Percentiles rank a stretch among this genome's conserved stretches.
Evolutionary conservation across 2,797 vertebrate genomes (phyloP).

Genomic region (Ambastaia sidthimunki): DNA sequence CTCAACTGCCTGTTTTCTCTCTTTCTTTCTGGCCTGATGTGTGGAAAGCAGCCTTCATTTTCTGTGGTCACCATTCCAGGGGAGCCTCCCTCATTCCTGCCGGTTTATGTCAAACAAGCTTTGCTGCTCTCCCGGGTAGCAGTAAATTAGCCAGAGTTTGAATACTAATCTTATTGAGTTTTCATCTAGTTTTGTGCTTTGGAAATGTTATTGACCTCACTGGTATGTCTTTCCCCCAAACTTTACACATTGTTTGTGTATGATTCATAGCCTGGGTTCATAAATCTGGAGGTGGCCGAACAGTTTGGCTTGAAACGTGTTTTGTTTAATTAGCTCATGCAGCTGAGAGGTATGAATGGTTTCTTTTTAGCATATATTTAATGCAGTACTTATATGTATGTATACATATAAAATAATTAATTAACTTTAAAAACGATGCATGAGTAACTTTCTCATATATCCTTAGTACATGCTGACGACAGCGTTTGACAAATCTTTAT

Average conservation of each 20-base stretch:
- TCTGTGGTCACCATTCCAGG: conserved; percentile 51
- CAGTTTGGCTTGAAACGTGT: neutral
- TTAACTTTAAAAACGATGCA: too few species aligned
- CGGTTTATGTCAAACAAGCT: conserved; percentile 45
- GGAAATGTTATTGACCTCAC: conserved; percentile 20
- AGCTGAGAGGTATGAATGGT: neutral
- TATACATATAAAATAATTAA: too few species aligned
- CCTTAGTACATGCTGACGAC: neutral
- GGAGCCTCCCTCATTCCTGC: conserved; percentile 57
- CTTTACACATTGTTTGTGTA: neutral
- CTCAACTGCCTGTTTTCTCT: conserved; percentile 31
- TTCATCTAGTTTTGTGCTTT: conserved; percentile 21
- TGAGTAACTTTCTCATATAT: neutral
- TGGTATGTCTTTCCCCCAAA: conserved; percentile 25
- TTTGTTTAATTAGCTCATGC: conserved; percentile 19
- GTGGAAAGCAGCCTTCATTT: conserved; percentile 47
- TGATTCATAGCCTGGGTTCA: conserved; percentile 30
- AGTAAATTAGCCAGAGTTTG: conserved; percentile 20
- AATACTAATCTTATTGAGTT: conserved; percentile 27
- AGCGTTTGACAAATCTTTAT: neutral
- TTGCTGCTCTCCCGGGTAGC: conserved; percentile 45
- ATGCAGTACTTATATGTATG: too few species aligned
- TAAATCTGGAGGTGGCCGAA: conserved; percentile 7
- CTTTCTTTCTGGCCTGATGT: conserved; percentile 25
- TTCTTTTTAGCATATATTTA: neutral